phyloP scores from a whole-genome alignment of 2,113 vertebrate species.

The Stomatorhinus ivindoensis region DNA sequence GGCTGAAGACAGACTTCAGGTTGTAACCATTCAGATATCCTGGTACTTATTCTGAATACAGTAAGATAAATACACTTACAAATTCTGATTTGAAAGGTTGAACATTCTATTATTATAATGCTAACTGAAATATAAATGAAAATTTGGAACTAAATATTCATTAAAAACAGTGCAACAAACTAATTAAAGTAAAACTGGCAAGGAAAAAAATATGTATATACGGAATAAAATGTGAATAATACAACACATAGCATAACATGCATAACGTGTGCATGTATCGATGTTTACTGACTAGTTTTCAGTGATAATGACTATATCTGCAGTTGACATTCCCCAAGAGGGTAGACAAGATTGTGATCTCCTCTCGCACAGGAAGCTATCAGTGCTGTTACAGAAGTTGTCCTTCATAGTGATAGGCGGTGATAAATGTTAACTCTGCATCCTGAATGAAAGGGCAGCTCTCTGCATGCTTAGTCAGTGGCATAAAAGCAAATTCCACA shows the following conservation, averaged over 20 bases:
- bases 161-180: background rate
- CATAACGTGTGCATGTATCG: background rate
- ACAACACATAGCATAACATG: background rate
- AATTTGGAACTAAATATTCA: background rate
- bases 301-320: conserved; percentile 2
- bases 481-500: conserved; percentile 1
- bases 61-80: background rate
- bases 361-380: background rate
- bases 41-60: background rate
- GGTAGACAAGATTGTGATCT: background rate
- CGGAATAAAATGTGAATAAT: background rate
- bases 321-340: background rate
- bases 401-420: background rate
- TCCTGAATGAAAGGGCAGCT: background rate
- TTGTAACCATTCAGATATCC: background rate
- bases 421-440: conserved; percentile 37
- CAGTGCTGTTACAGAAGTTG: background rate
- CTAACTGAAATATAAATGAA: background rate
- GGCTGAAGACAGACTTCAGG: background rate
- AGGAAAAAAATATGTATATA: background rate
- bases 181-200: background rate
- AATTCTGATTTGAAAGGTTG: background rate
- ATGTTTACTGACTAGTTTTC: background rate
- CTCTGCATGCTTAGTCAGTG: background rate
- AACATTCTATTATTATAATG: background rate